Evolutionary conservation across 2,888 invertebrate genomes (phyloP), one percentile per base, ranked within the genome.

Genomic region (Brenthis hecate): DNA sequence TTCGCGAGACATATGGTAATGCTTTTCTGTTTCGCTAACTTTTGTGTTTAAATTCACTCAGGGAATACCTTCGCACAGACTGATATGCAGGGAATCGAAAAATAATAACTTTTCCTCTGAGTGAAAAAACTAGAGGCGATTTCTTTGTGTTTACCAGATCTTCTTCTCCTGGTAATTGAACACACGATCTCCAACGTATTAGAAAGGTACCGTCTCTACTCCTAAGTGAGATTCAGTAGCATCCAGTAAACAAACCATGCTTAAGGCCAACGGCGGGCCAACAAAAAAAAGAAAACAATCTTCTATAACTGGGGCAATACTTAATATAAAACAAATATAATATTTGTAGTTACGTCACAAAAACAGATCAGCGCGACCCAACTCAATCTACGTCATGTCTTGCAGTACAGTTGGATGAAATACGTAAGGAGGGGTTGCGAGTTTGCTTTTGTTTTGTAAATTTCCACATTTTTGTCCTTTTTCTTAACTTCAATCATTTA

Each of bases 1-100:
- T 65, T 65, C 55, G 43, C 69, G 69, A 43, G 65, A 65, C 65
- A 61, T 55, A 69, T 69, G 56, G 61, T 65, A 60, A 68, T 65
- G 64, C 65, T 54, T 65, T 68, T 68, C 61, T 69, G 60, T 65
- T 65, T 65, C 60, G 51, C 56, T 28, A 55, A 69, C 60, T 65
- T 64, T 65, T 3, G 56, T n/a, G 8, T 51, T n/a, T 16, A 32
- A 51, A 50, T 32, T 60, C 51, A 11, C 51, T 51, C 16, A 16
- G 51, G 48, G n/a, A n/a, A 2, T 32, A 13, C 48, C 5, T 48
- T 16, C 36, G 36, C 11, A 43, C 3, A 11, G 11, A 43, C 36
- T 43, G 36, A 43, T 43, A 43, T 43, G 36, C 28, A 4, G 28
- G 11, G 1, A 43, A 43, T 43, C 36, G 11, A 43, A 43, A 43